Percentiles rank a stretch among this genome's conserved stretches.
Evolutionary conservation across 2,797 vertebrate genomes (phyloP).

Genomic region (Atherinosoma microstoma): DNA sequence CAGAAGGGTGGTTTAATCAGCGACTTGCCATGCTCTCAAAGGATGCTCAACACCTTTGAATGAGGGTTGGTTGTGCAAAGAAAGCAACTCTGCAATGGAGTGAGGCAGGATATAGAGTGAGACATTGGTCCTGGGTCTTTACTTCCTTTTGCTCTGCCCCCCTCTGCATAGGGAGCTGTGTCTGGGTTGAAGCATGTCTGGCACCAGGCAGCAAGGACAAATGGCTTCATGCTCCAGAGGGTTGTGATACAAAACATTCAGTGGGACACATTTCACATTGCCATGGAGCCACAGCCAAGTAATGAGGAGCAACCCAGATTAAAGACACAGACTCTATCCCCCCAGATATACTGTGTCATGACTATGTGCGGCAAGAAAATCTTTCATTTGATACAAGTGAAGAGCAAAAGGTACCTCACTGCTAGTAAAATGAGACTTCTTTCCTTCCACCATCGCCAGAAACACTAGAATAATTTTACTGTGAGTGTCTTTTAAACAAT

Average conservation of each 20-base stretch:
- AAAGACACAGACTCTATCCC: conserved; percentile 49
- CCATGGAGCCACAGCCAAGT: conserved; percentile 64
- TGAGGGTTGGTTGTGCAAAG: conserved; percentile 56
- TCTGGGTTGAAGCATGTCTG: conserved; percentile 59
- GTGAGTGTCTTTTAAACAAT: conserved; percentile 53
- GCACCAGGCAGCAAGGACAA: conserved; percentile 72
- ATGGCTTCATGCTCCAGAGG: conserved; percentile 75
- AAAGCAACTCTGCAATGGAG: conserved; percentile 42
- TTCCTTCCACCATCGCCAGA: conserved; percentile 9
- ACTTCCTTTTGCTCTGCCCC: conserved; percentile 26
- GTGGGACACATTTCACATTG: conserved; percentile 64
- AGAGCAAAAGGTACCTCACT: conserved; percentile 10
- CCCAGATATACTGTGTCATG: conserved; percentile 44
- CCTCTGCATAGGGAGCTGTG: conserved; percentile 37
- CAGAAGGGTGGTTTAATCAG: conserved; percentile 79
- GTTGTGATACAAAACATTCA: conserved; percentile 71
- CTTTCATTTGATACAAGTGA: conserved; percentile 42
- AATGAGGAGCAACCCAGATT: conserved; percentile 72
- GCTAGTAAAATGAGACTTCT: conserved; percentile 30
- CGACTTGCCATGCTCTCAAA: conserved; percentile 68
- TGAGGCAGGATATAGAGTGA: conserved; percentile 47
- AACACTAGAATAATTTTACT: conserved; percentile 39
- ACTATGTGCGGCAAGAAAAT: conserved; percentile 36
- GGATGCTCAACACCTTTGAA: conserved; percentile 68
- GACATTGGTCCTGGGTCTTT: conserved; percentile 50